Base-by-base conservation (phyloP, 2,113 vertebrate genomes). In the Aspiorhynchus laticeps region DNA sequence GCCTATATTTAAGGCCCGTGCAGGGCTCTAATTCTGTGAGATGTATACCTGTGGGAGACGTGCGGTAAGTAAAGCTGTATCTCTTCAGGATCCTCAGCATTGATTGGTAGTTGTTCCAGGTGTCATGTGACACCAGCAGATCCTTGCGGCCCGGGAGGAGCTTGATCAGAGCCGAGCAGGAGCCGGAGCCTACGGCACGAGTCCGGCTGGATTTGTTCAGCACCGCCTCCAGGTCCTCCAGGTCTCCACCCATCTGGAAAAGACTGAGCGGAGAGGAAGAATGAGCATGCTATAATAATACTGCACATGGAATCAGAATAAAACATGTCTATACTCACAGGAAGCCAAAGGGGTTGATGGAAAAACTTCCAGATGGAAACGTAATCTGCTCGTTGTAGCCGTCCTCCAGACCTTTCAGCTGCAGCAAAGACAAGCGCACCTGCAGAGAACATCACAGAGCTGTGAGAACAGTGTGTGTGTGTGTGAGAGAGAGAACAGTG, bases 71-170 rank as follows among this genome's bases (percentile, higher is more conserved):
- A 91, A 99, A 95, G 0, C 77, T 93, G 91, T 99, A 99, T 90
- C 97, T 98, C 95, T 99, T 99, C 91, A 99, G 85, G 86, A 99
- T 17, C 1, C 97, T 96, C 53, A 99, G 95, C 97, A 99, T 98
- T 90, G 95, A 89, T 92, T 97, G 97, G 92, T 99, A 99, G 67
- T 87, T 94, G 87, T 87, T 95, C 98, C 98, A 99, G 14, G 98
- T 98, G 91, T 97, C 97, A 33, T 99, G 98, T 85, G 98, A 96
- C 0, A 98, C 96, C 69, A 99, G 92, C 36, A 99, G 95, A 1
- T 99, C 98, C 26, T 74, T 94, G 2, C 91, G 94, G 80, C 94
- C 95, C 0, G 97, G 97, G 87, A 99, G 90, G 90, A 99, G 93
- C 91, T 98, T 99, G 91, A 99, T 95, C 1, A 99, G 94, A 5